Evolutionary conservation across 2,113 vertebrate genomes (phyloP).

Genomic region (Scomber colias): DNA sequence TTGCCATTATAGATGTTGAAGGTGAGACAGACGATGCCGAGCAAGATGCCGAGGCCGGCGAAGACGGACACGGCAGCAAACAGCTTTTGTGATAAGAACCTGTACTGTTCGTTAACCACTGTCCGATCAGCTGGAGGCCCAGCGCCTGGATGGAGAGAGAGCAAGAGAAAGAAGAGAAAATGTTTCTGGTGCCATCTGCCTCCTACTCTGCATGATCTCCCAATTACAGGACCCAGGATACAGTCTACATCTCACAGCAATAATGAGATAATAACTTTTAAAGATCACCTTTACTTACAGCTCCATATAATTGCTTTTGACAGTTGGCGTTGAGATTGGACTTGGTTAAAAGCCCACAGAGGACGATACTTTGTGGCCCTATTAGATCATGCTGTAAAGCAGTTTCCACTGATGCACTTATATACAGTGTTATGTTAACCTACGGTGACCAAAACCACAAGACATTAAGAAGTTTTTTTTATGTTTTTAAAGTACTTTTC

Average conservation of each 20-base stretch:
- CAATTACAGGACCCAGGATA: background rate
- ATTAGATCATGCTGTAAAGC: background rate
- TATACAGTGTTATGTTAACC: too few species aligned
- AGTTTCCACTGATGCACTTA: background rate
- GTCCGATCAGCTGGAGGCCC: slow-evolving; percentile 93
- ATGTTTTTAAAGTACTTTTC: too few species aligned
- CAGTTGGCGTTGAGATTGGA: background rate
- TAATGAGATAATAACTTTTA: background rate
- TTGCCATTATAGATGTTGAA: slow-evolving; percentile 99
- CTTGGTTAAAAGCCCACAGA: background rate
- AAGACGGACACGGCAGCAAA: slow-evolving; percentile 95
- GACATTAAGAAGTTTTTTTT: background rate
- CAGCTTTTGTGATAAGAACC: slow-evolving; percentile 94
- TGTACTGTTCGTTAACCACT: slow-evolving; percentile 91
- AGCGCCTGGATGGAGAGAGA: slow-evolving; percentile 79
- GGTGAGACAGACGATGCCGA: slow-evolving; percentile 94
- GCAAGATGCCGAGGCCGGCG: slow-evolving; percentile 91
- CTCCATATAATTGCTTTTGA: slow-evolving; percentile 7
- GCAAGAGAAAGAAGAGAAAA: background rate
- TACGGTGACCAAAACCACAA: background rate
- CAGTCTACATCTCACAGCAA: background rate
- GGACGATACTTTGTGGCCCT: background rate
- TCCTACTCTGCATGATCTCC: background rate
- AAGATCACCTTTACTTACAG: background rate
- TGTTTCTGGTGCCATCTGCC: background rate